Percentiles rank a stretch among this genome's conserved stretches.
These are phyloP conservation scores for Pangasius macronema DNA, from an alignment of 2,797 vertebrate genomes.

Conservation along the genomic window DNA sequence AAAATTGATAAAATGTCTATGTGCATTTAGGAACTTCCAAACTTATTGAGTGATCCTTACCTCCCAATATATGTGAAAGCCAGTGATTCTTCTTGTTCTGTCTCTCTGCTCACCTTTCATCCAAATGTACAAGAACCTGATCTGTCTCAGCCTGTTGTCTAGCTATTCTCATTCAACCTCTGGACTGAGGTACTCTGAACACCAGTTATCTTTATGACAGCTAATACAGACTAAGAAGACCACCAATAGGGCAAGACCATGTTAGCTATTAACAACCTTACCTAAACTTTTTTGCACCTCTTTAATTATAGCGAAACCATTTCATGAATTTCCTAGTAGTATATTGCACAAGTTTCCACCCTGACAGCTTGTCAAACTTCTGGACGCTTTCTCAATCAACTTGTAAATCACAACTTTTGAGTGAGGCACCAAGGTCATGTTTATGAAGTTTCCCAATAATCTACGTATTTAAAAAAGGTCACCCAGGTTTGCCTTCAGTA, in stretches of 20 bases:
- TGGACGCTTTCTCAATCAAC: neutral
- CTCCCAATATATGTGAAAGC: constrained; percentile 2
- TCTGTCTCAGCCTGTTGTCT: constrained; percentile 23
- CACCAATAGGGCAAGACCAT: constrained; percentile 33
- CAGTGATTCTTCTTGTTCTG: constrained; percentile 29
- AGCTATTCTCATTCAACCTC: constrained; percentile 42
- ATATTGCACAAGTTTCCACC: neutral
- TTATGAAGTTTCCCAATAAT: neutral
- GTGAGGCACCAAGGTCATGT: neutral
- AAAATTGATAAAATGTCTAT: neutral
- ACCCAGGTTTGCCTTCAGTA: neutral
- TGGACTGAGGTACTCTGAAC: constrained; percentile 57
- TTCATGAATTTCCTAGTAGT: neutral
- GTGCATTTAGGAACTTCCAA: neutral
- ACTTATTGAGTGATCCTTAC: constrained; percentile 30
- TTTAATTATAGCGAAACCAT: constrained; percentile 4
- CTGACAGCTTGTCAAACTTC: neutral
- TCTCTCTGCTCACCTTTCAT: neutral
- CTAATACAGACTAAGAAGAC: constrained; percentile 30
- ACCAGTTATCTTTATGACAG: constrained; percentile 57
- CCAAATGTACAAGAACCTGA: constrained; percentile 30
- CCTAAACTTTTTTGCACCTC: constrained; percentile 16
- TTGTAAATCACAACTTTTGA: neutral
- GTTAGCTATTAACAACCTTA: constrained; percentile 56
- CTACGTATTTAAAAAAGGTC: neutral